A percentile compares a stretch with the other conserved stretches of the same genome.
Conservation (phyloP, 2,888 invertebrate species). For the Pachycephus smyrnensis region DNA sequence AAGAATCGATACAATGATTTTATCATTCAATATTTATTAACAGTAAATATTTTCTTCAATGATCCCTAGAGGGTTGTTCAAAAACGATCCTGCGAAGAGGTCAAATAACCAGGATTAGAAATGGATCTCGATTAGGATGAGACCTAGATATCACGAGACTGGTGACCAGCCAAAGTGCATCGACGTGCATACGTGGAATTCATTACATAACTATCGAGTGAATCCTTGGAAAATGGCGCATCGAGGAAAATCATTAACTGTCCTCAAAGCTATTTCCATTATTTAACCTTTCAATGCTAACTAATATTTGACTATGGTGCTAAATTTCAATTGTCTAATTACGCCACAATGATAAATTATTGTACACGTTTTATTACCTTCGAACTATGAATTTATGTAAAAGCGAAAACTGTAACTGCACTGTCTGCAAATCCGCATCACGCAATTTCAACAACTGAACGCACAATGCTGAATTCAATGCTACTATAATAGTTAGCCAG, state of each 20-base stretch:
- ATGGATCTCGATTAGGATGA: constrained; percentile 27
- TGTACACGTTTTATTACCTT: not conserved
- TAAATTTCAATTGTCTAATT: not conserved
- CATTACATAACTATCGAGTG: constrained; percentile 41
- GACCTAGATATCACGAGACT: constrained; percentile 47
- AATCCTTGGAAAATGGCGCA: constrained; percentile 39
- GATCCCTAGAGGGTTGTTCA: constrained; percentile 14
- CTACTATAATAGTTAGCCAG: constrained; percentile 52
- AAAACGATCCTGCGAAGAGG: not conserved
- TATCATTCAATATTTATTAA: constrained; percentile 6
- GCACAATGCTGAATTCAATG: constrained; percentile 49
- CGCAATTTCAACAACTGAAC: constrained; percentile 8
- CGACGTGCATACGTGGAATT: constrained; percentile 30
- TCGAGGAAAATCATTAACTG: constrained; percentile 16
- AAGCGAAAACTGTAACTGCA: not conserved
- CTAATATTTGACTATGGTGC: not conserved
- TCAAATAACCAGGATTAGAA: constrained; percentile 6
- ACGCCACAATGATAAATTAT: not conserved
- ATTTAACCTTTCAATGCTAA: not conserved
- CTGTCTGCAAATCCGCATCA: not conserved
- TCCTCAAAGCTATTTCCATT: not conserved
- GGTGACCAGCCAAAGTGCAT: constrained; percentile 45
- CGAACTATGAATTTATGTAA: not conserved
- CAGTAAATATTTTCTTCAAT: constrained; percentile 15
- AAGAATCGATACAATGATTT: constrained; percentile 19